Conservation (phyloP, 2,888 invertebrate species). For the Petrophora chlorosata region DNA sequence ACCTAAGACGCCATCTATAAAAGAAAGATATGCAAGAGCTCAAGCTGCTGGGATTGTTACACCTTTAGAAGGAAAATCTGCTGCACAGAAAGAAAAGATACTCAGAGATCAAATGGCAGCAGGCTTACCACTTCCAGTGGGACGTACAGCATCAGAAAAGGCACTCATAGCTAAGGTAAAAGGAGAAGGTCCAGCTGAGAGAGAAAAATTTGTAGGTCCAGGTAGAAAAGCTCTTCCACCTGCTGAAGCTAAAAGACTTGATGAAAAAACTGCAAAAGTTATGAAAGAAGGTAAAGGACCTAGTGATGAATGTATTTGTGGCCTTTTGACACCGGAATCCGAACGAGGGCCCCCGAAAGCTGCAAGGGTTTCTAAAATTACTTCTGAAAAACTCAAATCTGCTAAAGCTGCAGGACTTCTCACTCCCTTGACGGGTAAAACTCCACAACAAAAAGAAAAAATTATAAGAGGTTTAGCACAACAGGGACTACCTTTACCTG, state of each 20-base stretch:
- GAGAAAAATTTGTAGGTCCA: background rate
- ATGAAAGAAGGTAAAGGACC: slow-evolving; percentile 49
- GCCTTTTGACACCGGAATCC: slow-evolving; percentile 41
- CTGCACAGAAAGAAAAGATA: slow-evolving; percentile 42
- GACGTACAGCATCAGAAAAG: slow-evolving; percentile 38
- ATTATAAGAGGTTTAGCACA: slow-evolving; percentile 35
- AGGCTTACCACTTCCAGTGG: slow-evolving; percentile 38
- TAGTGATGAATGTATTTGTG: slow-evolving; percentile 50
- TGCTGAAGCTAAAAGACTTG: slow-evolving; percentile 26
- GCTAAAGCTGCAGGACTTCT: slow-evolving; percentile 35
- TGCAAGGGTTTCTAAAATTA: slow-evolving; percentile 24
- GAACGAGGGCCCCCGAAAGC: slow-evolving; percentile 24
- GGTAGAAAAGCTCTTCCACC: slow-evolving; percentile 9
- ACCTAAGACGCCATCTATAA: slow-evolving; percentile 40
- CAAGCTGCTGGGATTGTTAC: slow-evolving; percentile 33
- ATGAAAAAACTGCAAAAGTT: slow-evolving; percentile 39
- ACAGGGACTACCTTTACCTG: slow-evolving; percentile 37
- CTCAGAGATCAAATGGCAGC: slow-evolving; percentile 31
- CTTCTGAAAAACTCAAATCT: slow-evolving; percentile 32
- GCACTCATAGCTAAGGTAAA: slow-evolving; percentile 32
- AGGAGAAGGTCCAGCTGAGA: slow-evolving; percentile 1
- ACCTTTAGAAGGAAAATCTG: slow-evolving; percentile 39
- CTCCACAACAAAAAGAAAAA: slow-evolving; percentile 40
- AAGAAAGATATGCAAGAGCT: slow-evolving; percentile 42
- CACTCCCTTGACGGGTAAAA: slow-evolving; percentile 42